Evolutionary conservation across 2,113 vertebrate species (phyloP).

Genomic region (Poecile atricapillus): DNA sequence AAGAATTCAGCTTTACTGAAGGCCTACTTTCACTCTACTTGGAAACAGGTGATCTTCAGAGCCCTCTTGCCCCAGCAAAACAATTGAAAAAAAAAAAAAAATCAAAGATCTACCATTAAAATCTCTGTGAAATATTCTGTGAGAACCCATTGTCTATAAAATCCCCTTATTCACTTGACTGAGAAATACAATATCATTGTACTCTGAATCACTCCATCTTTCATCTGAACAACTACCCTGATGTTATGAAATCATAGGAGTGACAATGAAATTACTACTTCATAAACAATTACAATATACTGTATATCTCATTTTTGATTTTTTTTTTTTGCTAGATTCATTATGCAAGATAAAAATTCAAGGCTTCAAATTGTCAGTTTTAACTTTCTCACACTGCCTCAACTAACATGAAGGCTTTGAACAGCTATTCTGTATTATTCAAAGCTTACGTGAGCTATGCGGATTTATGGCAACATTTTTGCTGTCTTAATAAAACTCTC

Average conservation of each 20-base stretch:
- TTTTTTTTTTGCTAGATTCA: not conserved
- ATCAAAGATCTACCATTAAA: not conserved
- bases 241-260: not conserved
- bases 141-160: not conserved
- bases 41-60: not conserved
- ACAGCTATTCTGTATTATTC: not conserved
- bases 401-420: not conserved
- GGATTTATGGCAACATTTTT: not conserved
- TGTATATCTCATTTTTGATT: not conserved
- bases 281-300: not conserved
- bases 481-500: not conserved
- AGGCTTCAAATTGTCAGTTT: not conserved
- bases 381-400: not conserved
- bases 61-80: not conserved
- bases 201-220: not conserved
- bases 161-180: not conserved
- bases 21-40: not conserved
- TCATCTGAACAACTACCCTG: not conserved
- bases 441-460: not conserved
- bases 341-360: not conserved
- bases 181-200: not conserved
- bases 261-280: not conserved
- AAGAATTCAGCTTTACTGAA: not conserved
- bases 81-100: not conserved
- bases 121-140: not conserved